Conservation (phyloP, 2,888 invertebrate species). For the Dicyrtomina minuta region DNA sequence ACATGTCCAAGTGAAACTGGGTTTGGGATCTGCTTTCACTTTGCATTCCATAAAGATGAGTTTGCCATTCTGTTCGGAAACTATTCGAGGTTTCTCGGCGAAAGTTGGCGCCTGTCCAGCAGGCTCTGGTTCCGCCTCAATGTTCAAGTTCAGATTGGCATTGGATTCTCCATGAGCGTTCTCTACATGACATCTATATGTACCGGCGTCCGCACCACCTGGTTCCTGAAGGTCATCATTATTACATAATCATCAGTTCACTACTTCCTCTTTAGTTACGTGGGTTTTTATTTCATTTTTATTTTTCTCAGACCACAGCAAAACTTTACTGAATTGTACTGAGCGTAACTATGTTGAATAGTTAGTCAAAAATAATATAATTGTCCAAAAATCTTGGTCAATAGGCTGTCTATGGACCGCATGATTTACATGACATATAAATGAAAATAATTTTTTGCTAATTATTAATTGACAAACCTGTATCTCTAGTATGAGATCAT, state of each 20-base stretch:
- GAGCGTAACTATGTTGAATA: too few species aligned
- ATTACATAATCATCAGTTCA: neutral
- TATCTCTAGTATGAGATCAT: slow-evolving; percentile 80
- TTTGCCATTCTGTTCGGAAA: slow-evolving; percentile 79
- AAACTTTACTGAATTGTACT: too few species aligned
- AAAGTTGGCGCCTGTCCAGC: slow-evolving; percentile 93
- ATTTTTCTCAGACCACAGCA: too few species aligned
- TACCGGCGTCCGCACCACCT: slow-evolving; percentile 90
- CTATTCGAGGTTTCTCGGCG: slow-evolving; percentile 83
- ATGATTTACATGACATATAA: too few species aligned
- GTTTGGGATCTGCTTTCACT: slow-evolving; percentile 78
- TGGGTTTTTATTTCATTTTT: too few species aligned
- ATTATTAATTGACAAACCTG: slow-evolving; percentile 67
- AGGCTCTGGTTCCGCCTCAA: slow-evolving; percentile 96
- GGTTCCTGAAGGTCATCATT: slow-evolving; percentile 67
- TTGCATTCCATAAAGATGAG: slow-evolving; percentile 84
- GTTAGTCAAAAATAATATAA: neutral
- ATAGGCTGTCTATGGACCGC: too few species aligned
- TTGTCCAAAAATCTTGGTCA: too few species aligned
- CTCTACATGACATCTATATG: slow-evolving; percentile 97
- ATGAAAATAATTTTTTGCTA: too few species aligned
- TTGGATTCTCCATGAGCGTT: slow-evolving; percentile 94
- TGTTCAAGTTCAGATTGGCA: slow-evolving; percentile 81
- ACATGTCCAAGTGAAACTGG: slow-evolving; percentile 78
- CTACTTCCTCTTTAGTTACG: neutral